Evolutionary conservation across 2,888 invertebrate genomes (phyloP).

Genomic region (Troides helena): DNA sequence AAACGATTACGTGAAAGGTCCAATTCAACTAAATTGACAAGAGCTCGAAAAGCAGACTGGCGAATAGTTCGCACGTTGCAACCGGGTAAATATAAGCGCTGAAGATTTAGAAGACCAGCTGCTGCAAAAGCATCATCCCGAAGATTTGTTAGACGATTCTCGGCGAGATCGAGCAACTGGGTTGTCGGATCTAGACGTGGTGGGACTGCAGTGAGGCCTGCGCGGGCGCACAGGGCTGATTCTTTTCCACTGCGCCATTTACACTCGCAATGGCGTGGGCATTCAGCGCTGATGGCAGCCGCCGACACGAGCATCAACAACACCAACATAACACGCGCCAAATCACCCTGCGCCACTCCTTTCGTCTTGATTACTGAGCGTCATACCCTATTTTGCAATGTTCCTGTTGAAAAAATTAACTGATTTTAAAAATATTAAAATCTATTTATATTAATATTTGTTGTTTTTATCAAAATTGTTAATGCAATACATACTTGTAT

Average conservation of each 20-base stretch:
- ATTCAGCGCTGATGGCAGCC: slow-evolving; percentile 81
- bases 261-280: slow-evolving; percentile 90
- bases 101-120: slow-evolving; percentile 88
- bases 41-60: slow-evolving; percentile 86
- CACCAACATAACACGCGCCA: slow-evolving; percentile 81
- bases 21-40: slow-evolving; percentile 90
- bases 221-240: slow-evolving; percentile 88
- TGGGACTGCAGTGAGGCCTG: slow-evolving; percentile 87
- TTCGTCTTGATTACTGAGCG: slow-evolving; percentile 63
- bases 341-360: slow-evolving; percentile 70
- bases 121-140: slow-evolving; percentile 87
- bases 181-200: slow-evolving; percentile 87
- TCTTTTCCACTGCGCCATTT: slow-evolving; percentile 94
- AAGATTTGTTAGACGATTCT: slow-evolving; percentile 84
- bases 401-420: slow-evolving; percentile 50
- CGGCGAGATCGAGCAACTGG: slow-evolving; percentile 88
- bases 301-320: slow-evolving; percentile 69
- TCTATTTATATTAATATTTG: background rate
- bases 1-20: slow-evolving; percentile 88
- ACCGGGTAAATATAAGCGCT: slow-evolving; percentile 87
- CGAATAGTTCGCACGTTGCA: slow-evolving; percentile 86
- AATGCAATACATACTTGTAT: too few relatives aligned
- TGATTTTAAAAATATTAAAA: background rate
- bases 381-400: slow-evolving; percentile 61
- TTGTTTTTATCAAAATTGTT: too few relatives aligned